phyloP scores from a whole-genome alignment of 1,140 invertebrate species.

The Armadillidium nasatum region DNA sequence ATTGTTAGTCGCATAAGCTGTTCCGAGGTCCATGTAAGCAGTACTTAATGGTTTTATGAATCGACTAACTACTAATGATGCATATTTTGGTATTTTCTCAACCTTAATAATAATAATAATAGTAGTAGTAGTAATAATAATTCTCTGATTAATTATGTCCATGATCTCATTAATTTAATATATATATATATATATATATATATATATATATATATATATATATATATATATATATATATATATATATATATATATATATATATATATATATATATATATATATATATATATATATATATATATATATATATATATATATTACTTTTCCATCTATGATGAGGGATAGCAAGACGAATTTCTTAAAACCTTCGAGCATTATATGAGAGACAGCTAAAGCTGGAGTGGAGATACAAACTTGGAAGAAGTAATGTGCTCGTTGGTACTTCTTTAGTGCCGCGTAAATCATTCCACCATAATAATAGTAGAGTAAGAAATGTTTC shows the following conservation, averaged over 20 bases:
- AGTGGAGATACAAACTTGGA: slow-evolving; percentile 41
- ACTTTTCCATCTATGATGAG: slow-evolving; percentile 42
- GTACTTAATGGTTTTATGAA: slow-evolving; percentile 87
- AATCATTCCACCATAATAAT: slow-evolving; percentile 81
- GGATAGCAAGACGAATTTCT: slow-evolving; percentile 22
- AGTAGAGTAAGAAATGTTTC: slow-evolving; percentile 89
- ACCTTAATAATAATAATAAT: slow-evolving; percentile 26
- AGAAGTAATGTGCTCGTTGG: slow-evolving; percentile 39
- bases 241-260: no score
- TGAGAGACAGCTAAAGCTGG: slow-evolving; percentile 42
- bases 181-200: no score
- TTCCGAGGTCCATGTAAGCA: slow-evolving; percentile 85
- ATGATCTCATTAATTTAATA: no score
- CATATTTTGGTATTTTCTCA: slow-evolving; percentile 75
- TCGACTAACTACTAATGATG: slow-evolving; percentile 78
- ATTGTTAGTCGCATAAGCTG: slow-evolving; percentile 70
- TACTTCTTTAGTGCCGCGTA: slow-evolving; percentile 43
- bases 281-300: no score
- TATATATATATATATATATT: no score
- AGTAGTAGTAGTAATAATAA: no score
- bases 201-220: no score
- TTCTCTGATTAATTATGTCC: no score
- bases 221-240: no score
- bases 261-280: no score
- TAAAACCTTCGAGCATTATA: slow-evolving; percentile 31